These are phyloP conservation scores for Paracentrotus lividus DNA, from an alignment of 53 echinoderm and acorn worm species.

Conservation along the genomic window DNA sequence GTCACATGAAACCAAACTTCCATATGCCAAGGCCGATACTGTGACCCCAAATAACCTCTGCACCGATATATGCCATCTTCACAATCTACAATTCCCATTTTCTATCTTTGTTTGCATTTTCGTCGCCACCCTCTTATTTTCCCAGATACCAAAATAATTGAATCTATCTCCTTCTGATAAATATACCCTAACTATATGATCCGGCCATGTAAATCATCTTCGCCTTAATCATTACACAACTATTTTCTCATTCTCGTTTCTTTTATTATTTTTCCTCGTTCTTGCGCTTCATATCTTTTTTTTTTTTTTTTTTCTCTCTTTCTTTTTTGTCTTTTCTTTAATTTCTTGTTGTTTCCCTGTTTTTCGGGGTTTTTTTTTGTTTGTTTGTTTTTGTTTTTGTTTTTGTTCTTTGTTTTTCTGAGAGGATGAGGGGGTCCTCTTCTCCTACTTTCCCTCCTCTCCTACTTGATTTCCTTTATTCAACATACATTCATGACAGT, in stretches of 20 bases:
- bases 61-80: conserved; percentile 23
- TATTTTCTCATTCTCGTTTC: neutral
- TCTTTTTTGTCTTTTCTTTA: neutral
- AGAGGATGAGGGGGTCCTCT: too few species aligned
- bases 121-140: neutral
- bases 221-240: neutral
- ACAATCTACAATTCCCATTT: neutral
- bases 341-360: neutral
- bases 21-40: conserved; percentile 37
- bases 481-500: neutral
- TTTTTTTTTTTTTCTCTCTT: neutral
- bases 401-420: neutral
- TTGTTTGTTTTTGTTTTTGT: neutral
- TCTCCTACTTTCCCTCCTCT: neutral
- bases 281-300: neutral
- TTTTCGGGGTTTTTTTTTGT: neutral
- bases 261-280: neutral
- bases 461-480: neutral
- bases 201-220: too few species aligned
- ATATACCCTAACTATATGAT: too few species aligned
- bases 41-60: conserved; percentile 41
- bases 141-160: too few species aligned
- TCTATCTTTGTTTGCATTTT: neutral
- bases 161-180: too few species aligned
- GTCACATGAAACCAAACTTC: conserved; percentile 26